These are phyloP conservation scores for Willisornis vidua DNA, from an alignment of 2,113 vertebrate species.

Conservation along the genomic window DNA sequence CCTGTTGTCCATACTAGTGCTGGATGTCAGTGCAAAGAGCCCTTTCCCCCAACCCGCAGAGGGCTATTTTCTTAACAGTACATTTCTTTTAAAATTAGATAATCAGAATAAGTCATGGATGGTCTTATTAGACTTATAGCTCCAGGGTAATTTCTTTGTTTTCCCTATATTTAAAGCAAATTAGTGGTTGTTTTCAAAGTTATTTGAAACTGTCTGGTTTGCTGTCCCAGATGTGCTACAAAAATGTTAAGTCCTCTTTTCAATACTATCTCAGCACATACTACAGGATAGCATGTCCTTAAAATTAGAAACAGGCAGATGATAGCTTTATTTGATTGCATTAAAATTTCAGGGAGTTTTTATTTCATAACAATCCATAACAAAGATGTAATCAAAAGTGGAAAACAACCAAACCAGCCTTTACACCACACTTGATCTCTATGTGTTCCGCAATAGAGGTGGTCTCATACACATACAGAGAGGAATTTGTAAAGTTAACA, in stretches of 20 bases:
- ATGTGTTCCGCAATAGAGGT: background rate
- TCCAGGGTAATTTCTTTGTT: background rate
- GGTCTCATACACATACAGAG: background rate
- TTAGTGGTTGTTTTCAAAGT: background rate
- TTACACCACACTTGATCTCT: background rate
- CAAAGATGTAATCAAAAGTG: background rate
- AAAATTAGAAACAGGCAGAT: background rate
- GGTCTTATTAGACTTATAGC: background rate
- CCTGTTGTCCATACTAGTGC: background rate
- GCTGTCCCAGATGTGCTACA: background rate
- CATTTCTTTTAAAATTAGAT: background rate
- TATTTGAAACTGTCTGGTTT: background rate
- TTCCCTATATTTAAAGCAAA: background rate
- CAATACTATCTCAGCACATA: background rate
- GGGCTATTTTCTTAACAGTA: background rate
- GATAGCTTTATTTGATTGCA: background rate
- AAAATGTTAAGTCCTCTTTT: background rate
- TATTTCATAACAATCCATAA: background rate
- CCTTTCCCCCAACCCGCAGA: fast-evolving
- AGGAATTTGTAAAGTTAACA: background rate
- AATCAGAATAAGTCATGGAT: background rate
- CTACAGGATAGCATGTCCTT: background rate
- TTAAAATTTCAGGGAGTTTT: background rate
- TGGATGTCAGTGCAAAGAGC: background rate
- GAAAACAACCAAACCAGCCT: background rate